These are phyloP conservation scores for Eupeodes latifasciatus DNA, from an alignment of 2,888 invertebrate genomes.

Conservation along the genomic window DNA sequence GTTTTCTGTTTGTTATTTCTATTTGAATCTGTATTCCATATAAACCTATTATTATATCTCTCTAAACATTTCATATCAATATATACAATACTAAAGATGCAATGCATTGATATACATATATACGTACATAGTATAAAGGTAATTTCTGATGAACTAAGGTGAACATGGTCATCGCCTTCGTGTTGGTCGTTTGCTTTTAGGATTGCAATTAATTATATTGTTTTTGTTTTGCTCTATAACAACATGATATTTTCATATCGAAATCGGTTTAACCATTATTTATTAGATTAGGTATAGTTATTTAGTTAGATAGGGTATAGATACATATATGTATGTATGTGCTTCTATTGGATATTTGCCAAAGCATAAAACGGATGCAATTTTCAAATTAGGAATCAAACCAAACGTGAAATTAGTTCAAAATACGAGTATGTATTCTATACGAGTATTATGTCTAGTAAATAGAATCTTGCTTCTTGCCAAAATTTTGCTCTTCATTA, in stretches of 20 bases:
- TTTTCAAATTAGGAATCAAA: conserved; percentile 27
- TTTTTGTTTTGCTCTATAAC: conserved; percentile 3
- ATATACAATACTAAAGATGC: too few species aligned
- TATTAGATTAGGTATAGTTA: not conserved
- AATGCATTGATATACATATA: not conserved
- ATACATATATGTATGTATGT: too few species aligned
- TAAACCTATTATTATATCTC: too few species aligned
- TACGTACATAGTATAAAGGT: not conserved
- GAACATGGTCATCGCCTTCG: not conserved
- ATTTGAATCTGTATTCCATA: too few species aligned
- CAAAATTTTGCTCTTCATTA: not conserved
- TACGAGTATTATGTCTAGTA: too few species aligned
- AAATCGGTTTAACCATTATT: conserved; percentile 34
- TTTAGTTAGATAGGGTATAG: not conserved
- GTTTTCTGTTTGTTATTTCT: too few species aligned
- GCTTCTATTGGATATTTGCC: not conserved
- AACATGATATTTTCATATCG: not conserved
- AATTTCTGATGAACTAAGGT: conserved; percentile 18
- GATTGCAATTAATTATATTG: conserved; percentile 44
- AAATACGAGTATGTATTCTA: not conserved
- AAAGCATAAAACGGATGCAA: conserved; percentile 23
- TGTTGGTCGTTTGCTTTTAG: conserved; percentile 13
- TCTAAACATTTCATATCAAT: too few species aligned
- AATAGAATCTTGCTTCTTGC: not conserved
- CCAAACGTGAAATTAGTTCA: conserved; percentile 43